phyloP scores from a whole-genome alignment of 2,113 vertebrate genomes.

The Saccopteryx leptura region DNA sequence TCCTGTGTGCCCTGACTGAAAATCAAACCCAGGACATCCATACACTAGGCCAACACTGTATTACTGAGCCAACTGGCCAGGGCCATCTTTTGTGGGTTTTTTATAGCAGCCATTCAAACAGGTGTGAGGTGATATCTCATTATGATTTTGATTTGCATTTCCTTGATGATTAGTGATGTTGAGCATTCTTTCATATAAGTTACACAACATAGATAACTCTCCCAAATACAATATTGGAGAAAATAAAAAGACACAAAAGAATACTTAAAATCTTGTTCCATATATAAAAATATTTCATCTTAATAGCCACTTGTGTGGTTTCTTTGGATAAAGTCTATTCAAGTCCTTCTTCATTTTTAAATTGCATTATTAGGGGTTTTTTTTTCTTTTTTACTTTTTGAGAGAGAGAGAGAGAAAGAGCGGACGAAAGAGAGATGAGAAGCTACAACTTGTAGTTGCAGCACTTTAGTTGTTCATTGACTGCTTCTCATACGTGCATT shows the following conservation, averaged over 20 bases:
- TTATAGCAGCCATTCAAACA: neutral
- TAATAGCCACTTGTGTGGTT: neutral
- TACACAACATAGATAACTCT: neutral
- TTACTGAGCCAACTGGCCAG: no score
- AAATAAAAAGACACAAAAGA: neutral
- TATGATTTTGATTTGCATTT: neutral
- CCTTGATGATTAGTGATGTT: neutral
- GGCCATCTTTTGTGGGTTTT: no score
- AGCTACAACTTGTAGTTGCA: no score
- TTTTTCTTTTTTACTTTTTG: no score
- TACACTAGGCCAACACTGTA: no score
- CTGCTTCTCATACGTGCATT: no score
- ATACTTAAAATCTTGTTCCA: neutral
- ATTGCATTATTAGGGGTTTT: neutral
- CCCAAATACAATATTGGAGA: neutral
- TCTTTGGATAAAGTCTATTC: neutral
- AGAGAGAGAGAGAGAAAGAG: no score
- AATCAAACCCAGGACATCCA: no score
- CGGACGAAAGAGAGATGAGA: no score
- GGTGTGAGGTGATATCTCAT: neutral
- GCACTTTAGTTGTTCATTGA: no score
- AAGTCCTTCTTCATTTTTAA: neutral
- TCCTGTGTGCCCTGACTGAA: no score
- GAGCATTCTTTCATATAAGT: neutral
- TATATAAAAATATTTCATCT: neutral